Percentiles rank a stretch among this genome's conserved stretches.
Conservation (phyloP, 2,888 invertebrate genomes). For the Kryphioiulus occultus region DNA sequence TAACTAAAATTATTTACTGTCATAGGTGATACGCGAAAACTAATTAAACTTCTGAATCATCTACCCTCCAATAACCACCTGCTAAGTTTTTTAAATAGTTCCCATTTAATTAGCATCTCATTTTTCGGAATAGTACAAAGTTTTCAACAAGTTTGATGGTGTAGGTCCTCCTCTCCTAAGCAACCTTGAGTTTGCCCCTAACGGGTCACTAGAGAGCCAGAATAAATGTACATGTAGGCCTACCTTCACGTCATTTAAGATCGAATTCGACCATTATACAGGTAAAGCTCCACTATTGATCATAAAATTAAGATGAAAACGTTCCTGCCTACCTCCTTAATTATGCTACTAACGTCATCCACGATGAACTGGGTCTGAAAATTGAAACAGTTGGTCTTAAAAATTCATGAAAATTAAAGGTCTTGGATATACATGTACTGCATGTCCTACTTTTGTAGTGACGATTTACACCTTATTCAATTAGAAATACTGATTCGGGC, state of each 20-base stretch:
- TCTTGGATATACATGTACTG: neutral
- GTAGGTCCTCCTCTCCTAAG: too few species aligned
- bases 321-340: conserved; percentile 76
- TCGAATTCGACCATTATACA: neutral
- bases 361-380: conserved; percentile 91
- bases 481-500: neutral
- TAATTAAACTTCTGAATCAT: too few species aligned
- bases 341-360: conserved; percentile 97
- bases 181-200: too few species aligned
- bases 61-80: neutral
- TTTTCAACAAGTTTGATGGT: neutral
- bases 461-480: neutral
- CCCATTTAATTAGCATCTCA: neutral
- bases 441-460: neutral
- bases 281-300: neutral
- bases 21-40: too few species aligned
- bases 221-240: too few species aligned
- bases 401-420: conserved; percentile 53
- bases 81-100: neutral
- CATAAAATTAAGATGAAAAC: neutral
- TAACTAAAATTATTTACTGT: too few species aligned
- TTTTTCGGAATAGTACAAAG: neutral
- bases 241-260: neutral
- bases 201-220: neutral
- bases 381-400: conserved; percentile 56